phyloP scores from a whole-genome alignment of 2,113 vertebrate species.

The Petromus typicus region DNA sequence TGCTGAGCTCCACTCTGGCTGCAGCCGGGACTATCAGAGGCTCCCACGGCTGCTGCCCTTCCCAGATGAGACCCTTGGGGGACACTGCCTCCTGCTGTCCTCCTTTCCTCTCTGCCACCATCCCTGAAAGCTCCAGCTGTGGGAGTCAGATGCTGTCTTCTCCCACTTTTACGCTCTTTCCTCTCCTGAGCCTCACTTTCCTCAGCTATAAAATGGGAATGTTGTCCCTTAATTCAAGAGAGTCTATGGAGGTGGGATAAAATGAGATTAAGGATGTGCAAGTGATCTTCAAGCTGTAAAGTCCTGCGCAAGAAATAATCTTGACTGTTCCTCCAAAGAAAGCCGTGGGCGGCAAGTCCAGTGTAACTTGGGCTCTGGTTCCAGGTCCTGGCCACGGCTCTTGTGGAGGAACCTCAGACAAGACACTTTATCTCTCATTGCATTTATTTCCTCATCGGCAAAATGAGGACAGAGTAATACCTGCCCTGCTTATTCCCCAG shows the following conservation, averaged over 20 bases:
- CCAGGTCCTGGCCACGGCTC: neutral
- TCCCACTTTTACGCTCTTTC: neutral
- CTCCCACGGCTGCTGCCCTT: neutral
- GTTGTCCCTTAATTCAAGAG: neutral
- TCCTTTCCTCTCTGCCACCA: neutral
- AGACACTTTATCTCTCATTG: slow-evolving; percentile 43
- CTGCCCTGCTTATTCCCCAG: slow-evolving; percentile 61
- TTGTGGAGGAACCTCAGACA: neutral
- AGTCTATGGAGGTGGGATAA: neutral
- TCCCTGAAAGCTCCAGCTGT: neutral
- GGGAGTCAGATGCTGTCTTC: neutral
- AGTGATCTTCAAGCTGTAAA: neutral
- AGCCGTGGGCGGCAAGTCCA: fast-evolving
- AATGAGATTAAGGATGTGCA: neutral
- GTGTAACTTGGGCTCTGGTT: neutral
- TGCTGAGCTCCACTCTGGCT: slow-evolving; percentile 68
- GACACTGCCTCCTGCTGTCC: neutral
- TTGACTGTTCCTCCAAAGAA: neutral
- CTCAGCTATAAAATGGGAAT: slow-evolving; percentile 44
- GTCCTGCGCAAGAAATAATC: neutral
- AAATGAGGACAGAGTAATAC: slow-evolving; percentile 63
- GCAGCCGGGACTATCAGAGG: neutral
- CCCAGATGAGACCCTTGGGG: slow-evolving; percentile 8
- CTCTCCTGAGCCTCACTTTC: slow-evolving; percentile 20
- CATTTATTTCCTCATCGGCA: slow-evolving; percentile 57